These are phyloP conservation scores for Lasioglossum lativentre DNA, from an alignment of 2,888 invertebrate species.

Conservation along the genomic window DNA sequence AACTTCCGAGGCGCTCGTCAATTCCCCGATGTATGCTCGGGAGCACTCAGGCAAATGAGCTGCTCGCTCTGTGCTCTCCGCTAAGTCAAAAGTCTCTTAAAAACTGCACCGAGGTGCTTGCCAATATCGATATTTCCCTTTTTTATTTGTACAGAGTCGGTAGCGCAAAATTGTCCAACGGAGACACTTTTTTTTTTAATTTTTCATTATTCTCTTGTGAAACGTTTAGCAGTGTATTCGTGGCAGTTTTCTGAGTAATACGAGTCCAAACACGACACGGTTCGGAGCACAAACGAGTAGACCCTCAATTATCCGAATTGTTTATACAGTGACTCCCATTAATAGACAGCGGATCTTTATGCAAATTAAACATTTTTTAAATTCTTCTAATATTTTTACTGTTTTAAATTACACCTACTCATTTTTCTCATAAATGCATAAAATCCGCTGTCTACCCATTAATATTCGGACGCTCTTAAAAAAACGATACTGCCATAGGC, in stretches of 20 bases:
- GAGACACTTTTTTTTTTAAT: no score
- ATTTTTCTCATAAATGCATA: no score
- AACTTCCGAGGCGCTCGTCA: slow-evolving; percentile 4
- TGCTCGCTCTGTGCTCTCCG: not conserved
- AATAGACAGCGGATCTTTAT: no score
- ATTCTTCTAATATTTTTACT: no score
- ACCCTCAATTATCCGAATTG: not conserved
- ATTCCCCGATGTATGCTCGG: slow-evolving; percentile 26
- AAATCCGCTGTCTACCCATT: no score
- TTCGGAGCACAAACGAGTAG: not conserved
- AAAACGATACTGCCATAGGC: no score
- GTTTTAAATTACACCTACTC: no score
- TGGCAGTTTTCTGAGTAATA: not conserved
- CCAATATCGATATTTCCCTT: not conserved
- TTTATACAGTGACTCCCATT: no score
- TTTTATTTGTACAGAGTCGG: not conserved
- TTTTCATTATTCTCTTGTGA: not conserved
- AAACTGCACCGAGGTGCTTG: not conserved
- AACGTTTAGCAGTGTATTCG: not conserved
- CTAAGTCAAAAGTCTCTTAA: not conserved
- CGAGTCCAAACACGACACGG: not conserved
- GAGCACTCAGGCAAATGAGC: slow-evolving; percentile 44
- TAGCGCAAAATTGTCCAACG: not conserved
- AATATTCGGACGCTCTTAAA: no score
- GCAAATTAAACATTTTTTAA: no score